A percentile compares a stretch with the other conserved stretches of the same genome.
Evolutionary conservation across 1,140 invertebrate genomes (phyloP).

Genomic region (Marisa cornuarietis): DNA sequence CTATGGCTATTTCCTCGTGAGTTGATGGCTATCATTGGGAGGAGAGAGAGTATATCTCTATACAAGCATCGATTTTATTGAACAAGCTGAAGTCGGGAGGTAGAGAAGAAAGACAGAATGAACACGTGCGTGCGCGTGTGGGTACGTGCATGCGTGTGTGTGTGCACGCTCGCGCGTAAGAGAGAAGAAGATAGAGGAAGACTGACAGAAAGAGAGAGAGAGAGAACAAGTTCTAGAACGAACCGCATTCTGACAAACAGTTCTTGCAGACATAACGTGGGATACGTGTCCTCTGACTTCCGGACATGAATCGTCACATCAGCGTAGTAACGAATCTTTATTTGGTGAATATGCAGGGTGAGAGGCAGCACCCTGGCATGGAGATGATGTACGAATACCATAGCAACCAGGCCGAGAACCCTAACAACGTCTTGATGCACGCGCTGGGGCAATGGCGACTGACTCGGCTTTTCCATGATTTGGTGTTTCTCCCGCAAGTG

Average conservation of each 20-base stretch:
- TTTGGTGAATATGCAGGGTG: conserved; percentile 15
- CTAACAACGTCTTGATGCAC: conserved; percentile 59
- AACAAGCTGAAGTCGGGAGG: not conserved
- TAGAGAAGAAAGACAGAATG: too few species aligned
- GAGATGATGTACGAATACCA: conserved; percentile 63
- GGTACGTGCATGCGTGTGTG: too few species aligned
- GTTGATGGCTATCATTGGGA: conserved; percentile 1
- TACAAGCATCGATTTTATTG: not conserved
- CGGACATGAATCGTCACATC: too few species aligned
- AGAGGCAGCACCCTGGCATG: conserved; percentile 48
- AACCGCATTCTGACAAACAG: too few species aligned
- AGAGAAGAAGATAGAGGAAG: too few species aligned
- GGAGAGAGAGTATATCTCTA: not conserved
- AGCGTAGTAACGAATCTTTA: too few species aligned
- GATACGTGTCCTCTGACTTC: too few species aligned
- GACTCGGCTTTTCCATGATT: conserved; percentile 58
- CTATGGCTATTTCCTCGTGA: conserved; percentile 53
- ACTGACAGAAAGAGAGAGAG: too few species aligned
- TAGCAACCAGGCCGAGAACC: conserved; percentile 60
- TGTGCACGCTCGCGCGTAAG: too few species aligned
- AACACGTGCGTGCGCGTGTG: not conserved
- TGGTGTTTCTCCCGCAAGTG: conserved; percentile 55
- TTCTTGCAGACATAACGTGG: too few species aligned
- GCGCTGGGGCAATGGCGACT: conserved; percentile 60
- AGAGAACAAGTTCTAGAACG: too few species aligned